Evolutionary conservation across 1,140 invertebrate genomes (phyloP), one percentile per base, ranked within the genome.

Genomic region (Pseudobourletiella spinata): DNA sequence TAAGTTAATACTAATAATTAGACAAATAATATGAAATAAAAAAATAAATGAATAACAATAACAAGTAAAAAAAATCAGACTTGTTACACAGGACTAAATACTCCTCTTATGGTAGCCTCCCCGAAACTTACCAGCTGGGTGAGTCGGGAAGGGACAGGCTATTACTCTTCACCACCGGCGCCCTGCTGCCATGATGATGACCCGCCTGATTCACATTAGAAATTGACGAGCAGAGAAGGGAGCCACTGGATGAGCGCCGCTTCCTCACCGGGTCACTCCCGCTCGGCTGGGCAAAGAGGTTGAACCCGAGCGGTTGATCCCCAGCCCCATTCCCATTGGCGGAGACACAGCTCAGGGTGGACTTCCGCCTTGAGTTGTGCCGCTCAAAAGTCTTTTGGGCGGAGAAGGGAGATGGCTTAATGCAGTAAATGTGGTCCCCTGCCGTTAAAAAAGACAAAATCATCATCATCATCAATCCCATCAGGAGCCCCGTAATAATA

Each of bases 381-480:
- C 89, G 78, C 71, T 92, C 90, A 75, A 94, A 95, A 1, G 90
- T 92, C 76, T 94, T 94, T 75, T 93, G 90, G 4, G 89, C 90
- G 28, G 89, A 92, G 71, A 95, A 93, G 4, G 91, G 91, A 71
- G 88, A 91, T 0, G 91, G 91, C 28, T 70, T 70, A 14, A 70
- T 70, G n/a, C 63, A 64, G 44, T 70, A 70, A 56, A 70, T 55
- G 18, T 66, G 46, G 59, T 70, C 68, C 2, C 52, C 52, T 55
- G 18, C 3, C 20, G 14, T 8, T n/a, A n/a, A n/a, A n/a, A n/a
- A n/a, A n/a, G n/a, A n/a, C n/a, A n/a, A n/a, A 39, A 39, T 39
- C 32, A 39, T 39, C n/a, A 39, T 39, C n/a, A 39, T 39, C 8
- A 39, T 39, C n/a, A 39, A n/a, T n/a, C n/a, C n/a, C n/a, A n/a